Evolutionary conservation across 2,888 invertebrate genomes (phyloP), one percentile per base, ranked within the genome.

Genomic region (Muscina levida): DNA sequence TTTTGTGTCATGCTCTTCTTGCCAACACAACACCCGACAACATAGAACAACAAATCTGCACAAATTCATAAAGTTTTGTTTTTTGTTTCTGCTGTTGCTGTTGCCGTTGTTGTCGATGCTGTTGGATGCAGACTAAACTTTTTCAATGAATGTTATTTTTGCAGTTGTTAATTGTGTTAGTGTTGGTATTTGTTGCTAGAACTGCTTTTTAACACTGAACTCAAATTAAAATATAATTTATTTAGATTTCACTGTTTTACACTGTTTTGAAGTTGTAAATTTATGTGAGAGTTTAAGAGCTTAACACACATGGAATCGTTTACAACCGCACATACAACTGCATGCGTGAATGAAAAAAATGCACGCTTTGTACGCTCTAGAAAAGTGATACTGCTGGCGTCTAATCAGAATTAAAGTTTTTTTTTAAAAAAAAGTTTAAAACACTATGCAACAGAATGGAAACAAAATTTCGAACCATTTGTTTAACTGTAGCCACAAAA

Each of bases 181-280:
- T n/a, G 46, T 4, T n/a, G n/a, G 46, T 53, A 24, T 53, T n/a
- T 53, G 11, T 53, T 22, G 13, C n/a, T 53, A 22, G 3, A 53
- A 24, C 22, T 17, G 24, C 13, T 4, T 26, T 42, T 19, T 19
- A 15, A 53, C 53, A 53, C 53, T 53, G 44, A 17, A 72, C 26
- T 24, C 42, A 72, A 72, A 65, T 53, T 65, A 65, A 53, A 53
- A 72, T 31, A 42, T 72, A 53, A 72, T 72, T 72, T 53, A 72
- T 72, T 72, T 65, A 53, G 62, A 65, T 72, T 72, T 72, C 51
- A 72, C 65, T 51, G 65, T 62, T 62, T 39, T 24, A 51, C 51
- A 62, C 22, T 51, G 62, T 24, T 22, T 6, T 62, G 46, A 37
- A 62, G 51, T 26, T 72, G 48, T 59, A 72, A 53, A 42, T 46